Base-by-base conservation (phyloP, 2,888 invertebrate species). In the Koerneria pararmatus region DNA sequence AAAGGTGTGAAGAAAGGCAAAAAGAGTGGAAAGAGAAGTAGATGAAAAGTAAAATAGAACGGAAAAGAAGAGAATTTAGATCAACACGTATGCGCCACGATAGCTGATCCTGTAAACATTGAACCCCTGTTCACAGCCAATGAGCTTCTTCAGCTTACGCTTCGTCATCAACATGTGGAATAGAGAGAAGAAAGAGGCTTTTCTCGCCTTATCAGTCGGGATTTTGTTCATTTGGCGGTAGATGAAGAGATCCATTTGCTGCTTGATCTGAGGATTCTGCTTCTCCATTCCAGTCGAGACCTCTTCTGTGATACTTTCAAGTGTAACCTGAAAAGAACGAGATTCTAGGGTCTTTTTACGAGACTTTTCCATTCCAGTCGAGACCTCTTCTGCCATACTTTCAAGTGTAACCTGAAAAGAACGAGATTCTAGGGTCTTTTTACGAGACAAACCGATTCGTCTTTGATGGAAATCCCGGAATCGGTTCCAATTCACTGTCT, bases 261-360 rank as follows among this genome's bases (percentile, higher is more conserved):
- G 78, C 70, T 84, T 84, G 61, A 86, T 84, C 27, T 77, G 77
- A 0, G 86, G 86, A 60, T 84, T 85, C 73, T 85, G 85, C 74
- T 86, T 84, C 1, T 64, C 91, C 70, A 98, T 87, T 0, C 92
- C 90, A 57, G 90, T 90, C 1, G 93, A 80, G 77, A 91, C 88
- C 80, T 92, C 92, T 81, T 98, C 97, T 80, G 78, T 51, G 6
- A 54, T 1, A 48, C 32, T 49, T 31, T 51, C 58, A 8, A 66
- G 22, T 46, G 19, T 31, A 29, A 61, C 32, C 60, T 66, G 8
- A 35, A 61, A 54, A 6, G n/a, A 51, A 63, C 19, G 31, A 22
- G 15, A n/a, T n/a, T n/a, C n/a, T n/a, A 60, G 35, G 6, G n/a
- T 49, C 24, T 22, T 15, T 31, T 31, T 15, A 57, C 6, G 34